A percentile compares a stretch with the other conserved stretches of the same genome.
These are phyloP conservation scores for Idaea biselata DNA, from an alignment of 2,888 invertebrate species.

Conservation along the genomic window DNA sequence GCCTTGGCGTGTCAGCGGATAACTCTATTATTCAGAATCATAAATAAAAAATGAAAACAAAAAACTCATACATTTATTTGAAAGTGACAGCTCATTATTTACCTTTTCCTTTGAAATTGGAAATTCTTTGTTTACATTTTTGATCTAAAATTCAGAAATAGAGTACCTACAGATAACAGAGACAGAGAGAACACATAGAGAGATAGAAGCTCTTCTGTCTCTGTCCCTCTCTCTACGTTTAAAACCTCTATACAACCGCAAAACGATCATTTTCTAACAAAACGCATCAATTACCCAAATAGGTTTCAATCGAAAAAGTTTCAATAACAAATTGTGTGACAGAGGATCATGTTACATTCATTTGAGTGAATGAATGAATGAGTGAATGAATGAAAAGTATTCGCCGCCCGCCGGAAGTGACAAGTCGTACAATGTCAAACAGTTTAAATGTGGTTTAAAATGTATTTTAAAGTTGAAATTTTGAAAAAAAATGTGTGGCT, in stretches of 20 bases:
- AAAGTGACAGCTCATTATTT: too few species aligned
- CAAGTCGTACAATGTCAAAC: slow-evolving; percentile 21
- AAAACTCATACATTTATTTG: too few species aligned
- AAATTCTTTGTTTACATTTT: too few species aligned
- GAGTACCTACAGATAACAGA: too few species aligned
- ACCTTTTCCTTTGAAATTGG: too few species aligned
- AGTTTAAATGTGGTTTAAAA: slow-evolving; percentile 16
- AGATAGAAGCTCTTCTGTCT: too few species aligned
- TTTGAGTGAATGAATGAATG: slow-evolving; percentile 7
- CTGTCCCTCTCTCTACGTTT: slow-evolving; percentile 5
- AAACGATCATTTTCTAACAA: neutral
- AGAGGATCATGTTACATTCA: slow-evolving; percentile 14
- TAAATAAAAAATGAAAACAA: too few species aligned
- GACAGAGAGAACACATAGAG: too few species aligned
- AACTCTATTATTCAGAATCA: too few species aligned
- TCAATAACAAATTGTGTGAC: slow-evolving; percentile 7
- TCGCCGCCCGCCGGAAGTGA: slow-evolving; percentile 31
- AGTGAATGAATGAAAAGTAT: slow-evolving; percentile 15
- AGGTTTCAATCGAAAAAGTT: slow-evolving; percentile 5
- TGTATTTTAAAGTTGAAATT: slow-evolving; percentile 8
- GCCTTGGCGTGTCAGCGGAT: too few species aligned
- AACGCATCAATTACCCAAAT: neutral
- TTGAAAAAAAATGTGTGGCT: neutral
- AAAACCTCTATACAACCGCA: slow-evolving; percentile 15
- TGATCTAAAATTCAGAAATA: too few species aligned